Evolutionary conservation across 2,113 vertebrate genomes (phyloP).

Genomic region (Scartelaos histophorus): DNA sequence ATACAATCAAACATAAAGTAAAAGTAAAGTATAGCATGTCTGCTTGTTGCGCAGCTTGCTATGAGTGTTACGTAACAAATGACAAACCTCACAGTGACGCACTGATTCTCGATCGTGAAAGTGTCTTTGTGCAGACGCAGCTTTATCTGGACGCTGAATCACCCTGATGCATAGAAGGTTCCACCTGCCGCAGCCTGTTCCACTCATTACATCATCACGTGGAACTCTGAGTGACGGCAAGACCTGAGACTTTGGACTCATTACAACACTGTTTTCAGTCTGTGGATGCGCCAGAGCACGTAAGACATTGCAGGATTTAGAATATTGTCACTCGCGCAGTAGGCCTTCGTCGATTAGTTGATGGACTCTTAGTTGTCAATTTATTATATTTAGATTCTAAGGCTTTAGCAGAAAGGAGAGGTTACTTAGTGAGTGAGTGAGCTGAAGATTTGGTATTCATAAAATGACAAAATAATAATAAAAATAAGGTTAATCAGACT

Average conservation of each 20-base stretch:
- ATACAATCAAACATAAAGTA: too few species aligned
- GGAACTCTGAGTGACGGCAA: slow-evolving; percentile 10
- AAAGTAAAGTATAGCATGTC: too few species aligned
- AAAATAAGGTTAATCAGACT: too few species aligned
- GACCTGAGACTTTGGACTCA: slow-evolving; percentile 51
- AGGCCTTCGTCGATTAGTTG: too few species aligned
- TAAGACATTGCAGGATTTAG: background rate
- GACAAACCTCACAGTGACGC: background rate
- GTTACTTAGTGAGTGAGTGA: too few species aligned
- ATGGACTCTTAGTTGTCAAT: too few species aligned
- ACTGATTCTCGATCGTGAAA: slow-evolving; percentile 1
- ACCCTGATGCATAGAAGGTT: background rate
- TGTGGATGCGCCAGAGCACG: background rate
- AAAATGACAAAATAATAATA: too few species aligned
- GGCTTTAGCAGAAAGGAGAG: too few species aligned
- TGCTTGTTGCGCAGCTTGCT: too few species aligned
- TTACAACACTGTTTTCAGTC: slow-evolving; percentile 12
- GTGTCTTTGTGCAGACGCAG: slow-evolving; percentile 7
- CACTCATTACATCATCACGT: slow-evolving; percentile 38
- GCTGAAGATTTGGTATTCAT: too few species aligned
- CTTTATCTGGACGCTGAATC: slow-evolving; percentile 14
- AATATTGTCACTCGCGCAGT: too few species aligned
- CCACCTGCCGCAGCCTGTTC: slow-evolving; percentile 2
- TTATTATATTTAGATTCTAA: too few species aligned
- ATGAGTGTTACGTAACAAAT: background rate